Percentiles rank a stretch among this genome's conserved stretches.
Evolutionary conservation across 2,113 vertebrate species (phyloP).

Genomic region (Nibea coibor): DNA sequence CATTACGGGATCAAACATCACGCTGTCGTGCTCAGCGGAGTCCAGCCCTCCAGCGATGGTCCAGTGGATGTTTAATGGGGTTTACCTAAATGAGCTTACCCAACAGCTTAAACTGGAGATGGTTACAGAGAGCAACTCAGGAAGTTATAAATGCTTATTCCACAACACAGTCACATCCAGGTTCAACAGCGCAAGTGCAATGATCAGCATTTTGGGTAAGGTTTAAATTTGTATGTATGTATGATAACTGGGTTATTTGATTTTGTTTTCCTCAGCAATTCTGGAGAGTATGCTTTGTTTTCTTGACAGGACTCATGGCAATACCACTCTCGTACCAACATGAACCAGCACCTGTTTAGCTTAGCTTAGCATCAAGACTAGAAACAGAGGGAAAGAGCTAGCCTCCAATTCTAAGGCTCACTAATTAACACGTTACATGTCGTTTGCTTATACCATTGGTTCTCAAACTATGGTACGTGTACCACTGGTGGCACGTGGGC

Average conservation of each 20-base stretch:
- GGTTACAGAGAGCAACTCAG: constrained; percentile 43
- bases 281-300: not conserved
- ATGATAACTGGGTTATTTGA: not conserved
- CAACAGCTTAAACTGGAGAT: constrained; percentile 50
- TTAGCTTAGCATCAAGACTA: not conserved
- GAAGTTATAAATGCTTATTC: constrained; percentile 76
- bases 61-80: constrained; percentile 69
- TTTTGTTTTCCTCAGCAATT: not conserved
- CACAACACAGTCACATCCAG: constrained; percentile 72
- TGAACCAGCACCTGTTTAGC: not conserved
- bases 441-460: too few relatives aligned
- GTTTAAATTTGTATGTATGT: not conserved
- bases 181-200: constrained; percentile 35
- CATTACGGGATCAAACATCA: constrained; percentile 69
- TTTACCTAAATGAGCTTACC: constrained; percentile 18
- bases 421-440: not conserved
- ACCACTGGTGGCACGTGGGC: too few relatives aligned
- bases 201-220: constrained; percentile 73
- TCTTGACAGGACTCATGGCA: not conserved
- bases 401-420: not conserved
- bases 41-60: constrained; percentile 72
- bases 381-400: not conserved
- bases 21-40: constrained; percentile 68
- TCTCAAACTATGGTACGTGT: too few relatives aligned
- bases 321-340: not conserved